These are phyloP conservation scores for Nowickia ferox DNA, from an alignment of 2,888 invertebrate species.

Conservation along the genomic window DNA sequence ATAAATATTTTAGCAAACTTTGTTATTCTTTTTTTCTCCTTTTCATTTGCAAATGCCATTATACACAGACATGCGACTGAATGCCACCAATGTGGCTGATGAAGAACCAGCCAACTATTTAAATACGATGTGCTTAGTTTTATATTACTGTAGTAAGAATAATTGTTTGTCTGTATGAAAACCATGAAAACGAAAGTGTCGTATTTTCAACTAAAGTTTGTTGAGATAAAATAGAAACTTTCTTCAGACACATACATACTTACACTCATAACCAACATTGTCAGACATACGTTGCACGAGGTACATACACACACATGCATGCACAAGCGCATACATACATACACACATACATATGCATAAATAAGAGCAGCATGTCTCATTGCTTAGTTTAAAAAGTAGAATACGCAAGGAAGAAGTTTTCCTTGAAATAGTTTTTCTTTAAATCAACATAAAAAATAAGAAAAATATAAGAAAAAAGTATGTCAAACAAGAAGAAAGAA, in stretches of 20 bases:
- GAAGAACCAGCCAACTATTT: constrained; percentile 28
- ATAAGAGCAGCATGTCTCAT: constrained; percentile 52
- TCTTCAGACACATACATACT: constrained; percentile 34
- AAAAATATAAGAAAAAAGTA: constrained; percentile 54
- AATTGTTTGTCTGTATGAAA: constrained; percentile 50
- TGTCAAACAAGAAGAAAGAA: constrained; percentile 70
- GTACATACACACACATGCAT: neutral
- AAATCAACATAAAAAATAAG: constrained; percentile 27
- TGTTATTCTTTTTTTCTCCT: neutral
- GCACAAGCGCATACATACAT: too few species aligned
- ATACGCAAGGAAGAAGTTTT: constrained; percentile 64
- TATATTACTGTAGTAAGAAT: constrained; percentile 33
- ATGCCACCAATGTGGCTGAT: constrained; percentile 46
- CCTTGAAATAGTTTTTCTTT: constrained; percentile 70
- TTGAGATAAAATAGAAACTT: constrained; percentile 70
- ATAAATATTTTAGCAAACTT: constrained; percentile 36
- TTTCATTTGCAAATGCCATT: neutral
- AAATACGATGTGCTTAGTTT: constrained; percentile 25
- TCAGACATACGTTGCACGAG: constrained; percentile 32
- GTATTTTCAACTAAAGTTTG: constrained; percentile 66
- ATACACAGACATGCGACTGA: neutral
- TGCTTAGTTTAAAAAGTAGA: constrained; percentile 60
- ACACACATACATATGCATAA: neutral
- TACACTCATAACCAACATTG: constrained; percentile 18
- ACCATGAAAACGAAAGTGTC: constrained; percentile 69